Base-by-base conservation (phyloP, 2,888 invertebrate species). In the Electrophaes corylata region DNA sequence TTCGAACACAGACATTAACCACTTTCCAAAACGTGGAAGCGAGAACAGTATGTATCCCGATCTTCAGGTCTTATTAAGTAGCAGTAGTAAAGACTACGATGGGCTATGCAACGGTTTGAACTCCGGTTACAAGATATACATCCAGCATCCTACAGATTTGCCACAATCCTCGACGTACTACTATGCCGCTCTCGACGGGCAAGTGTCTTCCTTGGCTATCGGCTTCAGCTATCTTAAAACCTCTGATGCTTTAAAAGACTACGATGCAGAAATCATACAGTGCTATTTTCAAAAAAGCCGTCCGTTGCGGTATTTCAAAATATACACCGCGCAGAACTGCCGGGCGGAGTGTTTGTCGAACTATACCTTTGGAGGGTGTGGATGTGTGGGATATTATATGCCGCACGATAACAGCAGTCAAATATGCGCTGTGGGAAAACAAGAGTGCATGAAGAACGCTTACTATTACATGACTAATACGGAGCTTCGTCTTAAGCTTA, bases 311-410 rank as follows among this genome's bases (percentile, higher is more conserved):
- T 84, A 82, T 54, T 85, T 82, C 57, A 69, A 69, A 10, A 50
- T 70, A 6, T 85, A 85, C 57, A 79, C 84, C 0, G 66, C 69
- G 11, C 76, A 56, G 14, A 84, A 85, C 56, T 85, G 84, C 49
- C 65, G 64, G 18, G 50, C 78, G 4, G 84, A 85, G 62, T 84
- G 84, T 54, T 55, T 76, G 11, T 66, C 83, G 0, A 80, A 81
- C 43, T 71, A 69, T 12, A 82, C 81, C 0, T 70, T 56, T 12
- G 1, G 52, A 2, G 2, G 0, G 0, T 84, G 84, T 52, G 51
- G 54, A 0, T 84, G 84, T 52, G 80, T 82, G 14, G 66, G 64
- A 41, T 83, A 72, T 37, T 65, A 78, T 47, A 81, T 85, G 84
- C 84, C 83, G 11, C 73, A 56, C n/a, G 12, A 59, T 16, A 51